Base-by-base conservation (phyloP, 1,140 invertebrate genomes). In the Drosophila funebris region DNA sequence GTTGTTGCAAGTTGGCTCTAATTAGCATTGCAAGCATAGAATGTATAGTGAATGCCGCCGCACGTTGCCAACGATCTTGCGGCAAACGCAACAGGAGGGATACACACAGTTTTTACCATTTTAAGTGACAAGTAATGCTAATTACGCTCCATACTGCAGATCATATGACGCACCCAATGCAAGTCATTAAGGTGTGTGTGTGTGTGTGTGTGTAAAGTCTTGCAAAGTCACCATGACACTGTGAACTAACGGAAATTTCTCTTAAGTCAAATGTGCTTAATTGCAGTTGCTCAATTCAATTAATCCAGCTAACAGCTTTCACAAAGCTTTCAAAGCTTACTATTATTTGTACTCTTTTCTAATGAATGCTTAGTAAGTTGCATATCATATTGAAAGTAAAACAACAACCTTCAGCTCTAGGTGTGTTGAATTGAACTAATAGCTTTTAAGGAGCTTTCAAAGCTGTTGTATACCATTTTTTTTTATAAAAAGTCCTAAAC, bases 11-110 rank as follows among this genome's bases (percentile, higher is more conserved):
- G 22, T 39, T 27, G 57, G 33, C 64, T 61, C 76, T 79, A 83
- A 83, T 83, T 84, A 83, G 79, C 79, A 76, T 52, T 61, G 74
- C 63, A 74, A 64, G 60, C n/a, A n/a, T 50, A 22, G 37, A 69
- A 57, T 61, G 69, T 36, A 27, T 6, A 27, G 24, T 6, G 5
- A 27, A 27, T 27, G 24, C 24, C 24, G 4, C 6, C 13, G 33
- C 3, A n/a, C 33, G 29, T 31, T 31, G 31, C 14, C 5, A 6
- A 27, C 11, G 31, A 53, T 52, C 29, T 46, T 50, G 29, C 3
- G 16, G 27, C 48, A 18, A 33, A n/a, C 39, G n/a, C 39, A 44
- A 44, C 18, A 24, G 20, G 7, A 11, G 31, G 8, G 3, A 33
- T 9, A 33, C 11, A 20, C n/a, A 44, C 22, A 50, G 33, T 53